Percentiles rank a stretch among this genome's conserved stretches.
Evolutionary conservation across 2,113 vertebrate genomes (phyloP).

Genomic region (Leiothrix lutea): DNA sequence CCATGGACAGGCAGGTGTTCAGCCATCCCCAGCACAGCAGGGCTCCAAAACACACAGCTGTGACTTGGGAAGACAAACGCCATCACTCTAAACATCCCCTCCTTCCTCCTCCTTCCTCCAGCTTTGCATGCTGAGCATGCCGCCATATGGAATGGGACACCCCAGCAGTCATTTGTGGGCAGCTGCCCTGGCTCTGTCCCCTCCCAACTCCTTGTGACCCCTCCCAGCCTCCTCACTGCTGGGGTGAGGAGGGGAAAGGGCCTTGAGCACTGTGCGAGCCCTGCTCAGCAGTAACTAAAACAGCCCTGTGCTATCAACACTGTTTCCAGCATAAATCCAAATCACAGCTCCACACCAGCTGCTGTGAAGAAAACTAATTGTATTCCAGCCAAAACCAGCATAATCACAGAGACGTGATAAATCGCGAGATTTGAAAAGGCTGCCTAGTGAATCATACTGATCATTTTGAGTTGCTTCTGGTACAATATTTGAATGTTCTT

Average conservation of each 20-base stretch:
- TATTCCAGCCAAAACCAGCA: background rate
- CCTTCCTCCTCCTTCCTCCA: background rate
- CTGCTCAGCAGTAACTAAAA: background rate
- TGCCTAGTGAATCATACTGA: background rate
- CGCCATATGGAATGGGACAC: background rate
- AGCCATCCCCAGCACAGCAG: background rate
- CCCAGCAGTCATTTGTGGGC: background rate
- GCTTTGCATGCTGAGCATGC: background rate
- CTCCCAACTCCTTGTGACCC: background rate
- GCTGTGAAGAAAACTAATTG: background rate
- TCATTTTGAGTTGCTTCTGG: background rate
- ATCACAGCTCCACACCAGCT: background rate
- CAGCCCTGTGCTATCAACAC: background rate
- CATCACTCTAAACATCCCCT: background rate
- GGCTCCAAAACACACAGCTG: too few species aligned
- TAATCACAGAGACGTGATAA: background rate
- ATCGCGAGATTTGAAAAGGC: background rate
- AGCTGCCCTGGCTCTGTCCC: background rate
- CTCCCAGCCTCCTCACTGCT: accelerated
- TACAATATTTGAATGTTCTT: background rate
- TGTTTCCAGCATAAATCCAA: background rate
- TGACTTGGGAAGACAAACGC: background rate
- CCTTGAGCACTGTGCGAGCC: background rate
- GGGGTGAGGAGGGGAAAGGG: background rate
- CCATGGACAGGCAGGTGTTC: background rate